These are phyloP conservation scores for Bombus confusus DNA, from an alignment of 1,140 invertebrate genomes.

Conservation along the genomic window DNA sequence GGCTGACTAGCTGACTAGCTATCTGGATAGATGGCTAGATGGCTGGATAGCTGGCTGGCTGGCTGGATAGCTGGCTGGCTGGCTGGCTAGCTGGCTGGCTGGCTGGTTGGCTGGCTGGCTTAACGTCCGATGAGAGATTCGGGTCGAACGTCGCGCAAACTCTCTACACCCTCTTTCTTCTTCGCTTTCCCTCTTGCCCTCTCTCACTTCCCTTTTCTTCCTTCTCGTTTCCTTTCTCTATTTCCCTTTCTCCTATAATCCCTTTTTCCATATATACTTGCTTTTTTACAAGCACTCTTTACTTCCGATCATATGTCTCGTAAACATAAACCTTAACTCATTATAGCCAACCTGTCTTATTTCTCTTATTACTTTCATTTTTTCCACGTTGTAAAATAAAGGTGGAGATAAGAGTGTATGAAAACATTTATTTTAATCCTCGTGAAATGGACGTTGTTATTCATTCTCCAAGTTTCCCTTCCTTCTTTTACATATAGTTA, in stretches of 20 bases:
- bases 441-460: neutral
- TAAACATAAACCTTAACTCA: neutral
- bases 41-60: conserved; percentile 46
- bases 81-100: conserved; percentile 42
- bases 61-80: conserved; percentile 6
- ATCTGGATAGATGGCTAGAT: conserved; percentile 40
- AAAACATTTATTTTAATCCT: neutral
- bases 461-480: neutral
- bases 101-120: conserved; percentile 54
- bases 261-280: neutral
- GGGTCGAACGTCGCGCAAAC: conserved; percentile 80
- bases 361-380: neutral
- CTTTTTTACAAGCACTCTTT: neutral
- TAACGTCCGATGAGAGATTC: conserved; percentile 68
- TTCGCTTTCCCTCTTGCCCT: conserved; percentile 54
- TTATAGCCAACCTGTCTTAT: neutral
- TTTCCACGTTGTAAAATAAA: neutral
- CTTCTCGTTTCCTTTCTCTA: neutral
- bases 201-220: conserved; percentile 15
- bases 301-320: neutral
- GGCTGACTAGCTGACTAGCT: conserved; percentile 33
- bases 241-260: conserved; percentile 17
- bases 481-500: neutral
- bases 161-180: conserved; percentile 68
- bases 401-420: neutral